Percentiles rank a stretch among this genome's conserved stretches.
These are phyloP conservation scores for Ramphastos sulfuratus DNA, from an alignment of 2,113 vertebrate species.

Conservation along the genomic window DNA sequence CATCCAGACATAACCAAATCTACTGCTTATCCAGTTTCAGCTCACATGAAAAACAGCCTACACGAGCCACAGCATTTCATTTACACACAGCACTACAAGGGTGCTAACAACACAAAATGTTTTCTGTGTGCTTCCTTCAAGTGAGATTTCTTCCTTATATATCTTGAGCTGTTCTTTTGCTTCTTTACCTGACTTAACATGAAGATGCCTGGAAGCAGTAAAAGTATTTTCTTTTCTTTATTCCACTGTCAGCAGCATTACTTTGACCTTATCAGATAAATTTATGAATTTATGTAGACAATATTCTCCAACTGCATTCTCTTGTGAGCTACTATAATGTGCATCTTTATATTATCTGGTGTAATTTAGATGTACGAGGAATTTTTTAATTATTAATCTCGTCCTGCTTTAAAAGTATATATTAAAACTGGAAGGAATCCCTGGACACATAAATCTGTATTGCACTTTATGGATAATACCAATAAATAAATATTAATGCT, in stretches of 20 bases:
- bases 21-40: not conserved
- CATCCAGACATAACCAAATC: not conserved
- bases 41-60: not conserved
- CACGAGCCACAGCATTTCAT: not conserved
- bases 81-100: not conserved
- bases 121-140: not conserved
- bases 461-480: conserved; percentile 60
- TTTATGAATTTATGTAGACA: conserved; percentile 67
- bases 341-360: conserved; percentile 43
- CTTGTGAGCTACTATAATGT: conserved; percentile 31
- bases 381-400: conserved; percentile 63
- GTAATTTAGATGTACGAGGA: conserved; percentile 24
- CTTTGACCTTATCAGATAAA: conserved; percentile 73
- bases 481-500: conserved; percentile 63
- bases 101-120: not conserved
- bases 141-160: not conserved
- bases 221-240: conserved; percentile 62
- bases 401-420: conserved; percentile 41
- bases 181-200: conserved; percentile 65
- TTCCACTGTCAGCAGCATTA: conserved; percentile 55
- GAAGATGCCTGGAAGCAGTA: conserved; percentile 51
- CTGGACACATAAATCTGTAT: conserved; percentile 13
- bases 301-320: conserved; percentile 63
- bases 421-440: conserved; percentile 46
- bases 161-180: conserved; percentile 41